These are phyloP conservation scores for Coluber constrictor DNA, from an alignment of 2,797 vertebrate genomes.

Conservation along the genomic window DNA sequence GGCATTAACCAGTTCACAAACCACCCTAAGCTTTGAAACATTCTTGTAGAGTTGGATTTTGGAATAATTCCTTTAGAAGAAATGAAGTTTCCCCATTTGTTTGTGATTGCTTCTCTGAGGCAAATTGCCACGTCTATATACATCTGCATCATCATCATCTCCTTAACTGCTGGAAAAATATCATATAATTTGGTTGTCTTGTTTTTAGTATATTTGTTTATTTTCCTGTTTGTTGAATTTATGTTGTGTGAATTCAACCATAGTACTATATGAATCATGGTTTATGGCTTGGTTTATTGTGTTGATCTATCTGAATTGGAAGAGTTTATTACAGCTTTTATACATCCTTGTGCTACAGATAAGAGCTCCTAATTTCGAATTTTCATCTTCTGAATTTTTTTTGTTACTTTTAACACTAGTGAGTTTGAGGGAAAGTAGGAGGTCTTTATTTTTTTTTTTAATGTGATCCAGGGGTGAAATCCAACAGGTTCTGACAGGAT, in stretches of 20 bases:
- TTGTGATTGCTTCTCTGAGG: background rate
- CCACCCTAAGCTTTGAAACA: background rate
- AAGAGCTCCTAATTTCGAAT: no score
- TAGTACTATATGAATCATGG: background rate
- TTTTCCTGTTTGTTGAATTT: no score
- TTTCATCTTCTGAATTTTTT: no score
- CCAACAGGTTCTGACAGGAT: no score
- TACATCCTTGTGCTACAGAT: background rate
- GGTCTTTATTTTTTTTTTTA: background rate
- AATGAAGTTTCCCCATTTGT: background rate
- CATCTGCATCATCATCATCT: no score
- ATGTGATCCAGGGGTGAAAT: no score
- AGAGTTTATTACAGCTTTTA: background rate
- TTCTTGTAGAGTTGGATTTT: background rate
- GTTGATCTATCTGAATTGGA: background rate
- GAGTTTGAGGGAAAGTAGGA: background rate
- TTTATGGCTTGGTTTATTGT: background rate
- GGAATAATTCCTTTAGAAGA: background rate
- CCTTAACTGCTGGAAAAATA: background rate
- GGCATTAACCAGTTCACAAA: background rate
- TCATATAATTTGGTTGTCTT: background rate
- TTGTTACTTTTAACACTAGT: background rate
- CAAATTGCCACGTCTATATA: background rate
- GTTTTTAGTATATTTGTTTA: background rate
- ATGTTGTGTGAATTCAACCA: background rate